Evolutionary conservation across 35 echinoderm and acorn worm species (phyloP).

Genomic region (Holothuria glaberrima): DNA sequence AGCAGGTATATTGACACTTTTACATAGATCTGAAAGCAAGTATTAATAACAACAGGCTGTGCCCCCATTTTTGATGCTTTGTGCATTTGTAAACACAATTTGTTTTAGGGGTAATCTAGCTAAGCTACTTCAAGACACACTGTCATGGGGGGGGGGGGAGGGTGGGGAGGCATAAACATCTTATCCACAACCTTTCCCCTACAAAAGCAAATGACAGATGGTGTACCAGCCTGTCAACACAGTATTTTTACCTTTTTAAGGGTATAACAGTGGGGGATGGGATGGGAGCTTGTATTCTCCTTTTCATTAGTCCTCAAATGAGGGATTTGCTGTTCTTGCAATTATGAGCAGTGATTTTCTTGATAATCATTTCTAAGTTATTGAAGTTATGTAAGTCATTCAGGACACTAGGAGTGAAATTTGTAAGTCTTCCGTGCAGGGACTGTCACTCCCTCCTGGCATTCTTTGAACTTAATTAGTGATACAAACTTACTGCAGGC

Average conservation of each 20-base stretch:
- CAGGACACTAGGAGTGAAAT: not conserved
- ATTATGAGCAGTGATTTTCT: no score
- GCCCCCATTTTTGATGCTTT: not conserved
- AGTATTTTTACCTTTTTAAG: conserved; percentile 3
- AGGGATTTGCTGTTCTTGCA: no score
- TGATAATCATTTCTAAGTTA: no score
- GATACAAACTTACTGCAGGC: not conserved
- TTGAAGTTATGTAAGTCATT: not conserved
- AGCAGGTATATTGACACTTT: not conserved
- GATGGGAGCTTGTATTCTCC: not conserved
- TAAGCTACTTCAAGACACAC: not conserved
- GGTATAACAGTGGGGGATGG: conserved; percentile 1
- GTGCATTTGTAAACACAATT: no score
- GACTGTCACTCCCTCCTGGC: no score
- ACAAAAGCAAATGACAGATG: not conserved
- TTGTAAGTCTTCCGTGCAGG: not conserved
- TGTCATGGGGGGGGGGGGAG: not conserved
- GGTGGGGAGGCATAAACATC: not conserved
- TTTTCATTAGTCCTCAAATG: no score
- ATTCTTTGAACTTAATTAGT: no score
- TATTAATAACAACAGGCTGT: not conserved
- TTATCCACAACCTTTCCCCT: not conserved
- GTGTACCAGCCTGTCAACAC: not conserved
- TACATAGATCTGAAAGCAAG: conserved; percentile 2
- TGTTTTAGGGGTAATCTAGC: no score